A percentile compares a stretch with the other conserved stretches of the same genome.
Evolutionary conservation across 2,888 invertebrate species (phyloP).

Genomic region (Leucania comma): DNA sequence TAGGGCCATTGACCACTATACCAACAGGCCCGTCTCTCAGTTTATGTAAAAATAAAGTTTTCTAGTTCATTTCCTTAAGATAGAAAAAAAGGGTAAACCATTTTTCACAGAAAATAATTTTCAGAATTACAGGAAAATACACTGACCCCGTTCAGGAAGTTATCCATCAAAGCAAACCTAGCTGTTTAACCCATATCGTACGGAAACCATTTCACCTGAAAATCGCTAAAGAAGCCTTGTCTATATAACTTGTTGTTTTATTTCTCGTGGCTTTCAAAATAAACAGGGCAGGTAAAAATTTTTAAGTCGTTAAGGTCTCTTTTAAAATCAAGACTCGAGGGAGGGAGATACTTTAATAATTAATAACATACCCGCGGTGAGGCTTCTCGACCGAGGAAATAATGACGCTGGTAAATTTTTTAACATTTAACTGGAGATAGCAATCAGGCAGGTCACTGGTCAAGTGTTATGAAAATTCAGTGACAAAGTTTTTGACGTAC

Average conservation of each 20-base stretch:
- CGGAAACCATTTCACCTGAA: constrained; percentile 38
- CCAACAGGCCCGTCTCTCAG: no score
- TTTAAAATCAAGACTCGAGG: constrained; percentile 71
- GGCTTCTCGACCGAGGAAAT: constrained; percentile 71
- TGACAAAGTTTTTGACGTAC: constrained; percentile 26
- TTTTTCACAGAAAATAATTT: constrained; percentile 4
- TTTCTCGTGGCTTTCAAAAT: constrained; percentile 50
- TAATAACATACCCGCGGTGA: constrained; percentile 76
- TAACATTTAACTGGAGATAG: constrained; percentile 73
- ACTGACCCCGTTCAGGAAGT: not conserved
- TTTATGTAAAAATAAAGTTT: no score
- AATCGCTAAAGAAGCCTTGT: constrained; percentile 42
- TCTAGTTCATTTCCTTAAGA: not conserved
- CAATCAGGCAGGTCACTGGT: constrained; percentile 68
- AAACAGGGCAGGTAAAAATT: constrained; percentile 62
- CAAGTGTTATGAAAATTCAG: constrained; percentile 59
- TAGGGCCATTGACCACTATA: no score
- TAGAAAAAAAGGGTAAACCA: not conserved
- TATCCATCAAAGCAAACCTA: constrained; percentile 28
- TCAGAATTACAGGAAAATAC: not conserved
- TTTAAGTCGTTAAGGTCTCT: constrained; percentile 74
- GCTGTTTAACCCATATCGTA: constrained; percentile 30
- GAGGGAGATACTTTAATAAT: constrained; percentile 76
- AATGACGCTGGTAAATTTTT: constrained; percentile 78
- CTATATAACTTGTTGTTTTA: constrained; percentile 52